Evolutionary conservation across 2,888 invertebrate genomes (phyloP).

Genomic region (Limnephilus rhombicus): DNA sequence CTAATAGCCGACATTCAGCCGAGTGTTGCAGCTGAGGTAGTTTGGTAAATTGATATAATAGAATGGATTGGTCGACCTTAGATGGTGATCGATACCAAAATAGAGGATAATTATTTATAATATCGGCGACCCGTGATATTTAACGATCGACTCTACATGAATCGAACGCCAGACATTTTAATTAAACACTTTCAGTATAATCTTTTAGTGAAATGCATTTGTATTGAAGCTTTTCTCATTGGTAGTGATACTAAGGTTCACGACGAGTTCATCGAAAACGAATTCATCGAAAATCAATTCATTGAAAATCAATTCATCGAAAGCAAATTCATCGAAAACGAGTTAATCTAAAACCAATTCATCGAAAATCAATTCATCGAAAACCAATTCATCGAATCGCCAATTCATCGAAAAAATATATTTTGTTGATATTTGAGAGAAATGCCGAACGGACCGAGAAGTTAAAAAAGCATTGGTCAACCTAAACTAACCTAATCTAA

Average conservation of each 20-base stretch:
- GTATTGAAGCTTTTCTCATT: neutral
- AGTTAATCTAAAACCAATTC: too few relatives aligned
- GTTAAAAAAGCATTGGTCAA: too few relatives aligned
- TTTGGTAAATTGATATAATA: neutral
- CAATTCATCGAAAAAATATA: too few relatives aligned
- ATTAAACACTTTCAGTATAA: constrained; percentile 12
- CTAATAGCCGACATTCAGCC: neutral
- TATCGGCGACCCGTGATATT: constrained; percentile 25
- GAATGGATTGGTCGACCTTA: constrained; percentile 19
- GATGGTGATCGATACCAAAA: constrained; percentile 21
- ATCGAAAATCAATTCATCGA: too few relatives aligned
- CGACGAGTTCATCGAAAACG: too few relatives aligned
- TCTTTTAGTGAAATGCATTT: neutral
- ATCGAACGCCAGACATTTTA: neutral
- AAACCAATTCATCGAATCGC: too few relatives aligned
- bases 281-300: too few relatives aligned
- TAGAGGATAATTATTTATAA: constrained; percentile 4
- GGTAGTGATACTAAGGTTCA: neutral
- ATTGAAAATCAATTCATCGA: too few relatives aligned
- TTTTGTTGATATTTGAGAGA: too few relatives aligned
- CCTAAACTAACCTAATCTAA: too few relatives aligned
- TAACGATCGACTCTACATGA: neutral
- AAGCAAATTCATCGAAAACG: too few relatives aligned
- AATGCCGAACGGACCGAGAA: too few relatives aligned
- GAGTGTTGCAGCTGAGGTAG: neutral